phyloP scores from a whole-genome alignment of 2,113 vertebrate genomes.

The Callipepla californica region DNA sequence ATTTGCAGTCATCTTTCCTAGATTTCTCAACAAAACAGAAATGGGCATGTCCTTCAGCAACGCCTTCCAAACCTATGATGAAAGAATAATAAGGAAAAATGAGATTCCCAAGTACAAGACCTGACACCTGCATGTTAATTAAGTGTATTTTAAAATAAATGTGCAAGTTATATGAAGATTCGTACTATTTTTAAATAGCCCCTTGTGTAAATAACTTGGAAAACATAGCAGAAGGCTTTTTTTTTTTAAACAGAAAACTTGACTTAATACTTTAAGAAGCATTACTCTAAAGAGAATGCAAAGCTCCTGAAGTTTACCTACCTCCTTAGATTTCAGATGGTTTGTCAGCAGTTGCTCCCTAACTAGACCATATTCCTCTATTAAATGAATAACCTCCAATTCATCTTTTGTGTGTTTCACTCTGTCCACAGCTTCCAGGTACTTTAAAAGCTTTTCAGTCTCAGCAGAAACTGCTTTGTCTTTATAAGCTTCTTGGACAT shows the following conservation, averaged over 20 bases:
- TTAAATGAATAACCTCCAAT: conserved; percentile 88
- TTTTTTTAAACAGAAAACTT: neutral
- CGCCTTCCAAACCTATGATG: conserved; percentile 87
- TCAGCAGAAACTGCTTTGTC: conserved; percentile 88
- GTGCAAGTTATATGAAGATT: neutral
- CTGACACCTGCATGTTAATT: neutral
- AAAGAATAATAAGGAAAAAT: neutral
- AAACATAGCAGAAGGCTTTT: neutral
- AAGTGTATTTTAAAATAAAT: neutral
- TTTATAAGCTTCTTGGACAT: conserved; percentile 86
- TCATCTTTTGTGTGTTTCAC: conserved; percentile 90
- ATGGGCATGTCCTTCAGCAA: conserved; percentile 94
- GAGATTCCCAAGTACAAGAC: neutral
- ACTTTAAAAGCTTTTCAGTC: conserved; percentile 85
- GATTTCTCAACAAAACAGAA: conserved; percentile 82
- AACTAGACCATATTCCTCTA: conserved; percentile 90
- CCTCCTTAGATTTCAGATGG: conserved; percentile 92
- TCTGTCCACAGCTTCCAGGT: conserved; percentile 92
- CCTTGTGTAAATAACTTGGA: neutral
- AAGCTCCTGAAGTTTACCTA: conserved; percentile 64
- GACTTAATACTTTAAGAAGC: neutral
- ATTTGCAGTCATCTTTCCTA: conserved; percentile 91
- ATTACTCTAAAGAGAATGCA: neutral
- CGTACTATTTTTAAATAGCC: neutral
- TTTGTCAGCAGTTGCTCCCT: conserved; percentile 90